Base-by-base conservation (phyloP, 2,888 invertebrate species). In the Yponomeuta plumbellus region DNA sequence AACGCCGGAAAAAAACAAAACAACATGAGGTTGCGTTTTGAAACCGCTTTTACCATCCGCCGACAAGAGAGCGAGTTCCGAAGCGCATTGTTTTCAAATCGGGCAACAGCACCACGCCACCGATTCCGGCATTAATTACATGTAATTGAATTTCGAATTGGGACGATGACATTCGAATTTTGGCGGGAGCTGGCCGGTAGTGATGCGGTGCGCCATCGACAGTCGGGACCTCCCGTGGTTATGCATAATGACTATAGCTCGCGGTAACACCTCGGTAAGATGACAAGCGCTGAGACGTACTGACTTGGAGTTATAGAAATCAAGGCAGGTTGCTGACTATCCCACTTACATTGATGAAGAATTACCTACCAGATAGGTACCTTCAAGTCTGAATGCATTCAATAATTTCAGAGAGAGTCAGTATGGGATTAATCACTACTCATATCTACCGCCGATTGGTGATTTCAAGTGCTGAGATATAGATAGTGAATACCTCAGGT, bases 111-210 rank as follows among this genome's bases (percentile, higher is more conserved):
- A 82, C 80, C 80, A 84, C 85, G 89, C 86, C 85, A 86, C 85
- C 84, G 86, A 78, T 84, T 80, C 83, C 82, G 83, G 77, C 84
- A 88, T 91, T 93, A 93, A 93, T 93, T 93, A 92, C 92, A 88
- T 80, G 86, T 92, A 92, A 92, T 93, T 93, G 92, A 92, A 92
- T 92, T 93, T 93, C 90, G 92, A 92, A 93, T 93, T 93, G 92
- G 92, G 87, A 92, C 88, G 92, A 93, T 93, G 93, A 93, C 92
- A 92, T 90, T 92, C 89, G 86, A 86, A 84, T 92, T 93, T 92
- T 91, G 81, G 85, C 88, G 87, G 84, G 83, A 83, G 78, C 76
- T 80, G 80, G 75, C 80, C 81, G 75, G 83, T 84, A 90, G 90
- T 88, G 89, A 88, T 86, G 87, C 81, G 83, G 86, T 76, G 87